These are phyloP conservation scores for Gobio occitaniae DNA, from an alignment of 2,797 vertebrate species.

Conservation along the genomic window DNA sequence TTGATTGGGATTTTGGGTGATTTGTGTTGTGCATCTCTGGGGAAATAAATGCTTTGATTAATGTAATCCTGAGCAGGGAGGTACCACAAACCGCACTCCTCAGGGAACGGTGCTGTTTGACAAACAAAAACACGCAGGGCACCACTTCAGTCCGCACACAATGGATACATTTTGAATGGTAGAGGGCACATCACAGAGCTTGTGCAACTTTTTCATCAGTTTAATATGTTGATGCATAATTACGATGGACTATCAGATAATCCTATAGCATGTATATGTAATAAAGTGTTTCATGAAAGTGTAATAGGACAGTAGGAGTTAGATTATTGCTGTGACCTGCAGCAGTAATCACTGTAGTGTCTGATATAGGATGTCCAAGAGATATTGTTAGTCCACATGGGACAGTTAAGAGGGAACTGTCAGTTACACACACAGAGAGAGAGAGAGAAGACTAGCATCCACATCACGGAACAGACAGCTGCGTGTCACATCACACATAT, in stretches of 20 bases:
- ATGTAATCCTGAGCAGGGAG: conserved; percentile 96
- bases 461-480: conserved; percentile 13
- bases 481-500: conserved; percentile 23
- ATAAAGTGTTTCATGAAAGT: conserved; percentile 11
- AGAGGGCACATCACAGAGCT: conserved; percentile 47
- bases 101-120: conserved; percentile 89
- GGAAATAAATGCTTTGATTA: conserved; percentile 99
- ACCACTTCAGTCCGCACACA: conserved; percentile 61
- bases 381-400: conserved; percentile 35
- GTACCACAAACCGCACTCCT: conserved; percentile 85
- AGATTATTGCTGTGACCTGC: conserved; percentile 5
- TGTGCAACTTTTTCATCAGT: conserved; percentile 16
- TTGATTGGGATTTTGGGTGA: conserved; percentile 99
- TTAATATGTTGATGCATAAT: conserved; percentile 45
- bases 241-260: conserved; percentile 42
- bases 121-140: conserved; percentile 94
- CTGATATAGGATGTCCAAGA: conserved; percentile 9
- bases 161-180: conserved; percentile 50
- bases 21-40: conserved; percentile 88
- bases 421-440: not conserved
- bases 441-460: not conserved
- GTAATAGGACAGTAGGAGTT: conserved; percentile 20
- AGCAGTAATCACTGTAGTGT: conserved; percentile 13
- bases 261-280: conserved; percentile 26
- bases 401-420: conserved; percentile 8